These are phyloP conservation scores for Neomorphus geoffroyi DNA, from an alignment of 2,797 vertebrate genomes.

Conservation along the genomic window DNA sequence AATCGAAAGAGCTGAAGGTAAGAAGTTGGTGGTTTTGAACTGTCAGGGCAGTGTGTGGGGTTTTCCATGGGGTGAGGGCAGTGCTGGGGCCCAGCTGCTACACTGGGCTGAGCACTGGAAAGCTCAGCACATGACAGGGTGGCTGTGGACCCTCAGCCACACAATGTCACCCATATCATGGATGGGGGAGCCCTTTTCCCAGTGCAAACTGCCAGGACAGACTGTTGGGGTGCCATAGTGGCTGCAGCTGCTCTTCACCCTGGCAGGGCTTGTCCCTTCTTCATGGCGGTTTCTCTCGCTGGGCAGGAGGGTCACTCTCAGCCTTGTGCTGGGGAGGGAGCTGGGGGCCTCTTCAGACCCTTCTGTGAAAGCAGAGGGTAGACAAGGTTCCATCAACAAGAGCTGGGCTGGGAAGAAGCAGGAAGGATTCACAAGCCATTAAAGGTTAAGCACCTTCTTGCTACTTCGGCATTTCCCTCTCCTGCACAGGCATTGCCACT, in stretches of 20 bases:
- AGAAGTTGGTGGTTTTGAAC: neutral
- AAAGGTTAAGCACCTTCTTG: neutral
- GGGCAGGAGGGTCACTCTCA: neutral
- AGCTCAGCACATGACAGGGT: neutral
- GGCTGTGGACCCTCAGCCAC: neutral
- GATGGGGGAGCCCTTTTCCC: neutral
- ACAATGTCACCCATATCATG: neutral
- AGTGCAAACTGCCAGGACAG: neutral
- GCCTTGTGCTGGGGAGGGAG: neutral
- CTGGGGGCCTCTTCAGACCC: neutral
- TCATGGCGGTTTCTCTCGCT: accelerated
- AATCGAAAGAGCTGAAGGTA: neutral
- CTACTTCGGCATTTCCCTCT: neutral
- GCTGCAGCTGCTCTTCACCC: accelerated
- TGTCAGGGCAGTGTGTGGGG: accelerated
- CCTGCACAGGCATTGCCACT: neutral
- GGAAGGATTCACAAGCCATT: neutral
- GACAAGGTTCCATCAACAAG: neutral
- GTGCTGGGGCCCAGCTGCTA: neutral
- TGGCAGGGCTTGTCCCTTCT: neutral
- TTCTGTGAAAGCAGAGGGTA: neutral
- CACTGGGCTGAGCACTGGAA: neutral
- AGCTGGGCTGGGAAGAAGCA: neutral
- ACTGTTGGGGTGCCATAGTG: neutral
- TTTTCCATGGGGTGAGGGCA: neutral